phyloP scores from a whole-genome alignment of 2,797 vertebrate species.

The Serranus cabrilla region DNA sequence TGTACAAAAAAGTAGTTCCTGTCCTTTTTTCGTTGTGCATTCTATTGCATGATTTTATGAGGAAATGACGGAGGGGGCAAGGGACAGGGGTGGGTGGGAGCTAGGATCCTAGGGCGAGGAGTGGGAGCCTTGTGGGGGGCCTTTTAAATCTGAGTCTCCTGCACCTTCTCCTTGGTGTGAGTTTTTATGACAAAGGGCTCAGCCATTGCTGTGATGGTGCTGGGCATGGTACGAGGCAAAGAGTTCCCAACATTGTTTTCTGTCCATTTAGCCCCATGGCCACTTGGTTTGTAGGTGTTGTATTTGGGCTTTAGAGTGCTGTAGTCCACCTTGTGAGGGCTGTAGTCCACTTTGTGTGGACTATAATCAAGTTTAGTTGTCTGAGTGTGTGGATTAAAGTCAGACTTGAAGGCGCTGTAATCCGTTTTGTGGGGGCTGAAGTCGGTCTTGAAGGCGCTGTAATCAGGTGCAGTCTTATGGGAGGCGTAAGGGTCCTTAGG shows the following conservation, averaged over 20 bases:
- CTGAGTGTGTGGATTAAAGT: slow-evolving; percentile 84
- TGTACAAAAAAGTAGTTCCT: slow-evolving; percentile 96
- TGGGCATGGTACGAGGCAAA: slow-evolving; percentile 93
- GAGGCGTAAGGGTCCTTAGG: slow-evolving; percentile 79
- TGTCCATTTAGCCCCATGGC: slow-evolving; percentile 95
- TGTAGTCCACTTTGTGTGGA: slow-evolving; percentile 83
- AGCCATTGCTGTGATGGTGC: slow-evolving; percentile 88
- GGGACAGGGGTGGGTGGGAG: slow-evolving; percentile 42
- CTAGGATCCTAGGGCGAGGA: slow-evolving; percentile 40
- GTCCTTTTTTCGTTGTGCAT: slow-evolving; percentile 93
- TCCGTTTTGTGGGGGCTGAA: slow-evolving; percentile 83
- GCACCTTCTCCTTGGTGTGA: slow-evolving; percentile 98
- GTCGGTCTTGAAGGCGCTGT: slow-evolving; percentile 81
- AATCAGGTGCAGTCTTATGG: slow-evolving; percentile 79
- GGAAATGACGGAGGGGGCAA: slow-evolving; percentile 42
- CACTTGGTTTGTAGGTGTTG: slow-evolving; percentile 93
- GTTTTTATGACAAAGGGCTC: slow-evolving; percentile 96
- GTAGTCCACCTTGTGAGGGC: slow-evolving; percentile 82
- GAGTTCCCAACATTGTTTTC: slow-evolving; percentile 97
- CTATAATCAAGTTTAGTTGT: slow-evolving; percentile 86
- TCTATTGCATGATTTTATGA: slow-evolving; percentile 94
- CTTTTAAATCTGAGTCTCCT: slow-evolving; percentile 98
- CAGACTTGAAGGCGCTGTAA: slow-evolving; percentile 84
- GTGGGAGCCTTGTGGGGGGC: slow-evolving; percentile 20
- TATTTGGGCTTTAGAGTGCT: slow-evolving; percentile 90